Conservation (phyloP, 2,113 vertebrate genomes). For the Microcebus jonahi region DNA sequence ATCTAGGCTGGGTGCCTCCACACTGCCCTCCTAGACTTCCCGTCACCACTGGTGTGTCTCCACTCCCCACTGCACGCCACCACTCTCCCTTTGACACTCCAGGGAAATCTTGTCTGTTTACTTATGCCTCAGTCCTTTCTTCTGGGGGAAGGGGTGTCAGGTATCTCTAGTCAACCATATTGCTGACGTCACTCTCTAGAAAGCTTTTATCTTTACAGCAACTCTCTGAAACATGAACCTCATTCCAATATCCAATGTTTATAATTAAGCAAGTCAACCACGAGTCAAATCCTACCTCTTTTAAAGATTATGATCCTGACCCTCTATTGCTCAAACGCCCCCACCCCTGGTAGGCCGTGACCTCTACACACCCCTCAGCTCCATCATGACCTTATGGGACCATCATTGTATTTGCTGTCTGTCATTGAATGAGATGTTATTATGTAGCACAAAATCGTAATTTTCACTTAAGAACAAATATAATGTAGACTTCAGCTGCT, state of each 20-base stretch:
- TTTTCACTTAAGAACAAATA: background rate
- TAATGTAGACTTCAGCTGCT: background rate
- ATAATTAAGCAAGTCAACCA: background rate
- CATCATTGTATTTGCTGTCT: background rate
- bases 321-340: background rate
- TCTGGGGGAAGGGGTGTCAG: too few species aligned
- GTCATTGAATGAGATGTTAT: background rate
- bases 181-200: background rate
- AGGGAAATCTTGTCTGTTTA: too few species aligned
- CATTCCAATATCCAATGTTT: background rate
- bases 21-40: too few species aligned
- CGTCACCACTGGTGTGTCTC: too few species aligned
- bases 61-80: too few species aligned
- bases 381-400: background rate
- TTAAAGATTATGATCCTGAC: conserved; percentile 9
- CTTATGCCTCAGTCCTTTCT: too few species aligned
- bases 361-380: background rate
- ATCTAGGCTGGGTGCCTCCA: too few species aligned
- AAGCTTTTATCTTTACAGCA: background rate
- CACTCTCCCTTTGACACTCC: too few species aligned
- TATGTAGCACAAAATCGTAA: background rate
- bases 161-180: too few species aligned
- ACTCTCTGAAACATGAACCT: background rate
- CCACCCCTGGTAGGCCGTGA: background rate
- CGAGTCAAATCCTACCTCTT: background rate